Base-by-base conservation (phyloP, 1,140 invertebrate species). In the Amyelois transitella region DNA sequence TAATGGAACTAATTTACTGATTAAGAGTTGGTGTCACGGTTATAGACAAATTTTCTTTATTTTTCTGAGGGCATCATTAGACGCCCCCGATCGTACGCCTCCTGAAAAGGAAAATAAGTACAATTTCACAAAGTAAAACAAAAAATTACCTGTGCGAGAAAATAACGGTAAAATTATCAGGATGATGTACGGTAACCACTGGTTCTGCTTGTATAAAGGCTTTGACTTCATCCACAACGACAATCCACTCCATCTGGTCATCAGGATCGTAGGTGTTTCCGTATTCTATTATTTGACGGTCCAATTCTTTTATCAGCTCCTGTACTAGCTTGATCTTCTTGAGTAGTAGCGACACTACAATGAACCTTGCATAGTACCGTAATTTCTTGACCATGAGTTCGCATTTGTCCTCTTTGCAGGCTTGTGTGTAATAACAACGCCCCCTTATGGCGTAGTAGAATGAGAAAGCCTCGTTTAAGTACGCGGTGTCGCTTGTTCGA, bases 371-470 rank as follows among this genome's bases (percentile, higher is more conserved):
- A 87, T 98, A 99, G 79, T 98, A 99, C 49, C 98, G 91, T 18
- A 99, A 88, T 87, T 99, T 99, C 87, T 99, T 99, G 44, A 99
- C 96, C 96, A 99, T 98, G 58, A 99, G 87, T 81, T 99, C 97
- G 61, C 96, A 96, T 75, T 95, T 94, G 88, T 98, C 96, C 84
- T 98, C 97, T 83, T 98, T 97, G 52, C 93, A 94, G 0, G 96
- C 96, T 74, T 97, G 92, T 43, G 96, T 97, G 80, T 99, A 99
- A 81, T 99, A 99, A 2, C 95, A 96, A 71, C 98, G 90, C 48
- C 95, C 95, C 58, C 97, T 88, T 71, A 99, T 99, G 1, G 97
- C 97, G 20, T 96, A 95, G 90, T 99, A 99, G 88, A 99, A 99
- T 20, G 97, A 96, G 88, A 94, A 98, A 25, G 97, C 96, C 90